Evolutionary conservation across 2,797 vertebrate species (phyloP).

Genomic region (Takifugu ocellatus): DNA sequence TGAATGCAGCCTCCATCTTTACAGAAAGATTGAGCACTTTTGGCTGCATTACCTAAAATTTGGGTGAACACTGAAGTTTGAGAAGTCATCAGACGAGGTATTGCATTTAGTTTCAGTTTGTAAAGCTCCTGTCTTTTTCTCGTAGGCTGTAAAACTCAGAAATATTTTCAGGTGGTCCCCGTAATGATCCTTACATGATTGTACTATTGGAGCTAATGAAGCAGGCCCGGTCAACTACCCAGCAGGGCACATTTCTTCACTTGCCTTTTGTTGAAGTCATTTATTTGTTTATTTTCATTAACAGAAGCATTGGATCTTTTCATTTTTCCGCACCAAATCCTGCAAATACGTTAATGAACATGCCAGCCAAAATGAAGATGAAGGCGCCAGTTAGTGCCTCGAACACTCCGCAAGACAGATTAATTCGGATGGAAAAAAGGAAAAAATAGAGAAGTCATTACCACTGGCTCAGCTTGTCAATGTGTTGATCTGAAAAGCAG

Average conservation of each 20-base stretch:
- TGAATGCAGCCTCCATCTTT: constrained; percentile 62
- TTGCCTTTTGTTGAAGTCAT: constrained; percentile 56
- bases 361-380: constrained; percentile 70
- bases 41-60: constrained; percentile 70
- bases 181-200: constrained; percentile 51
- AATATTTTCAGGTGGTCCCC: not conserved
- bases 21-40: constrained; percentile 70
- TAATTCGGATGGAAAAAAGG: constrained; percentile 39
- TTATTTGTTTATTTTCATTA: constrained; percentile 69
- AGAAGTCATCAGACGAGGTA: constrained; percentile 66
- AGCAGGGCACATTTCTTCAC: constrained; percentile 38
- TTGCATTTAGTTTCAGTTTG: constrained; percentile 52
- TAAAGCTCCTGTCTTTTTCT: constrained; percentile 28
- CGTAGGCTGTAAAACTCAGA: constrained; percentile 44
- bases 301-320: constrained; percentile 57
- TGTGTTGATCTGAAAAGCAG: constrained; percentile 60
- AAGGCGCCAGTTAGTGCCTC: constrained; percentile 70
- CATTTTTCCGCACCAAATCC: constrained; percentile 46
- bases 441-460: constrained; percentile 51
- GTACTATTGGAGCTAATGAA: constrained; percentile 54
- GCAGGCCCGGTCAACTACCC: constrained; percentile 29
- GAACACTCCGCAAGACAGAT: constrained; percentile 64
- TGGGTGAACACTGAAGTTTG: constrained; percentile 51
- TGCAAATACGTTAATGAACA: constrained; percentile 68
- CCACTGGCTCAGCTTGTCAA: constrained; percentile 52